Evolutionary conservation across 2,888 invertebrate species (phyloP), one percentile per base, ranked within the genome.

Genomic region (Microctonus brassicae): DNA sequence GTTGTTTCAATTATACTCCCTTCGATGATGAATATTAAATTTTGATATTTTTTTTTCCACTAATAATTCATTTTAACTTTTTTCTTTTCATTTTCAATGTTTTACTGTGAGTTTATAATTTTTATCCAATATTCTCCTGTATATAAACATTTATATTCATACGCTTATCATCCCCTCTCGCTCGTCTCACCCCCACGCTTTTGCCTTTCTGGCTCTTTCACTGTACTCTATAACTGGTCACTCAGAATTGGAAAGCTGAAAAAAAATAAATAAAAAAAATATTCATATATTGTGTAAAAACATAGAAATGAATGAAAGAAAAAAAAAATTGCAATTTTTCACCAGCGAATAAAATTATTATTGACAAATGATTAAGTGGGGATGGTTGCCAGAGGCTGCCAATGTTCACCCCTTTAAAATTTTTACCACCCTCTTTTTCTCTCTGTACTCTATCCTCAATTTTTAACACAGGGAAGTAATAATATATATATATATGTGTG

Each of bases 271-370:
- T 58, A 36, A 42, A 60, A 57, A 58, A 58, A 62, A 65, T 17
- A 17, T 17, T 47, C n/a, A n/a, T n/a, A n/a, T n/a, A n/a, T n/a
- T n/a, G 70, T 70, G 60, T 66, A 72, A 69, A 73, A 53, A 65
- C 33, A 68, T 9, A 34, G 63, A 64, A 64, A 75, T 33, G 61
- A 61, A 62, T 61, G 62, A 61, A 33, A 57, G 70, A 29, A 36
- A 47, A 47, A 77, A 75, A 79, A 78, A 78, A 80, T 83, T 80
- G 80, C 83, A 85, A 86, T 85, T 86, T 86, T 86, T 83, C 83
- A 83, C 82, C 82, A 82, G 79, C 82, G 82, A 84, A 85, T 86
- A 83, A 87, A 86, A 87, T 87, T 86, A 86, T 85, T 86, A 85
- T 86, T 83, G 86, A 85, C 85, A 85, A 86, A 85, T 82, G 84